Percentiles rank a stretch among this genome's conserved stretches.
phyloP scores from a whole-genome alignment of 2,888 invertebrate genomes.

The Acrobasis consociella region DNA sequence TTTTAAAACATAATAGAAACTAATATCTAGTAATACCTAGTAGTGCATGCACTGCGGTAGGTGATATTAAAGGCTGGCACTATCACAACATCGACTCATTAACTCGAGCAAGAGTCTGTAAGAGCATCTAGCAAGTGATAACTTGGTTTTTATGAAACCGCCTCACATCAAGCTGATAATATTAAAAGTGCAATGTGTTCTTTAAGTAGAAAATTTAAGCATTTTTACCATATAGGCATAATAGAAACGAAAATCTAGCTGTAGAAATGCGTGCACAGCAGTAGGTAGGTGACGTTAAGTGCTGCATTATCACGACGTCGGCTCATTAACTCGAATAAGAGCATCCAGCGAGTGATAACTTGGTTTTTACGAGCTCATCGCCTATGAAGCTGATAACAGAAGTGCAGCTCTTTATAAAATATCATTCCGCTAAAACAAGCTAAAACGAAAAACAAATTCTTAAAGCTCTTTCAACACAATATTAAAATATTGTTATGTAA shows the following conservation, averaged over 20 bases:
- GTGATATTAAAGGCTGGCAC: constrained; percentile 31
- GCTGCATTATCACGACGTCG: constrained; percentile 58
- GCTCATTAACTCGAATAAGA: constrained; percentile 70
- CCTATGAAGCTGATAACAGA: constrained; percentile 41
- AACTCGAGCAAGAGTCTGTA: constrained; percentile 49
- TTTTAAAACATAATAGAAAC: too few species aligned
- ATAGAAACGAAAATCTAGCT: background rate
- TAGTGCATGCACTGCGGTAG: constrained; percentile 1
- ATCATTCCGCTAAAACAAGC: too few species aligned
- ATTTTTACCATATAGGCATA: too few species aligned
- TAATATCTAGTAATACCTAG: too few species aligned
- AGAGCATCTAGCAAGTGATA: constrained; percentile 63
- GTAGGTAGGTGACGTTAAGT: constrained; percentile 15
- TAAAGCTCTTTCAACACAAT: too few species aligned
- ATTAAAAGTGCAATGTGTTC: constrained; percentile 26
- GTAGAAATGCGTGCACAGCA: constrained; percentile 6
- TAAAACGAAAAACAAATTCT: too few species aligned
- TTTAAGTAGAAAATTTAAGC: too few species aligned
- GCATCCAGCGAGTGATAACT: constrained; percentile 64
- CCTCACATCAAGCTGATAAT: constrained; percentile 40
- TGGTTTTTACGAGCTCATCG: constrained; percentile 56
- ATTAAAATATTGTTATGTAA: too few species aligned
- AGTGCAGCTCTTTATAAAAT: constrained; percentile 23
- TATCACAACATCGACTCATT: constrained; percentile 70
- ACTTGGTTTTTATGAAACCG: constrained; percentile 59